Conservation (phyloP, 2,888 invertebrate species). For the Drosophila formosana region DNA sequence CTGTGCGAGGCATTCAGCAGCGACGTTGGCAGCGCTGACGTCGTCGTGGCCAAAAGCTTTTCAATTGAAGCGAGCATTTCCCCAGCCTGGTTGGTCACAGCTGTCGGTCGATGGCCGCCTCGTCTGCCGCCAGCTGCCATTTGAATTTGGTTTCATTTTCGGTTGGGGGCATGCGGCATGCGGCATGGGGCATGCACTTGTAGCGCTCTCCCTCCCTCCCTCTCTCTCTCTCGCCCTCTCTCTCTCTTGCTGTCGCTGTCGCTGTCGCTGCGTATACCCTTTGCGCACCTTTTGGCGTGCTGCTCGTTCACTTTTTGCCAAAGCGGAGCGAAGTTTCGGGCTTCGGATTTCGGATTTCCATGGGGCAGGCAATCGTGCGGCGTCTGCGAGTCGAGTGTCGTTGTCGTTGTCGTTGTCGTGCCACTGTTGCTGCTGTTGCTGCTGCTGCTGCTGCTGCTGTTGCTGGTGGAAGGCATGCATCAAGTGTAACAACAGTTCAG, state of each 20-base stretch:
- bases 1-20: constrained; percentile 11
- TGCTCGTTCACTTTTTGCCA: neutral
- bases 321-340: constrained; percentile 9
- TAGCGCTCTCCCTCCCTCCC: constrained; percentile 6
- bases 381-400: constrained; percentile 8
- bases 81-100: constrained; percentile 42
- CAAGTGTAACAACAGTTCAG: constrained; percentile 86
- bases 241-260: neutral
- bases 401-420: constrained; percentile 1
- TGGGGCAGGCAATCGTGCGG: constrained; percentile 20
- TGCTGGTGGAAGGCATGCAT: constrained; percentile 79
- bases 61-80: constrained; percentile 33
- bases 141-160: constrained; percentile 22
- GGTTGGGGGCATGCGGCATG: neutral
- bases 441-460: constrained; percentile 22
- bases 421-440: constrained; percentile 10
- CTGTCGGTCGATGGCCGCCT: constrained; percentile 29
- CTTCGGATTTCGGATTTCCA: constrained; percentile 30
- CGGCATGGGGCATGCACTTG: constrained; percentile 20
- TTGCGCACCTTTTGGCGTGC: constrained; percentile 26
- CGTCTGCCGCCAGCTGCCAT: constrained; percentile 27
- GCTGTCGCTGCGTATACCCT: neutral
- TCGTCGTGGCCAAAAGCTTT: constrained; percentile 24
- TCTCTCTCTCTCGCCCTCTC: neutral
- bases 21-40: neutral